These are phyloP conservation scores for Columbina picui DNA, from an alignment of 2,113 vertebrate species.

Conservation along the genomic window DNA sequence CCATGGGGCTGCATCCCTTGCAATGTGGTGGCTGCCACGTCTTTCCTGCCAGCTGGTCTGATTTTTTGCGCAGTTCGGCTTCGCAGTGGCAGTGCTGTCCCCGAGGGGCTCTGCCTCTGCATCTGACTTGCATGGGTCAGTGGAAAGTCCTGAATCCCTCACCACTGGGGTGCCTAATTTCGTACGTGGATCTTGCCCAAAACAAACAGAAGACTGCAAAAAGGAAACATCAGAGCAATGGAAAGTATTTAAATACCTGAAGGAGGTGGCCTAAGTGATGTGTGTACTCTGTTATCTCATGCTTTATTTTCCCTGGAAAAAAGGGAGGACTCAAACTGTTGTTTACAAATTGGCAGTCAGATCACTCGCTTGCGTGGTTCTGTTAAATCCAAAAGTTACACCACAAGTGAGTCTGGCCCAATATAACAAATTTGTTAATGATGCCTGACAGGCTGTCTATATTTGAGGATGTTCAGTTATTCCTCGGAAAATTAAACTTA, in stretches of 20 bases:
- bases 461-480: constrained; percentile 39
- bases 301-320: background rate
- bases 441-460: background rate
- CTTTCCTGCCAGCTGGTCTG: background rate
- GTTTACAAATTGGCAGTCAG: background rate
- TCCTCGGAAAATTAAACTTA: constrained; percentile 28
- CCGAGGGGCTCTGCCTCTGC: background rate
- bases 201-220: background rate
- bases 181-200: background rate
- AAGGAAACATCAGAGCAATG: background rate
- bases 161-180: background rate
- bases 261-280: background rate
- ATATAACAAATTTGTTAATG: constrained; percentile 15
- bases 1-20: background rate
- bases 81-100: background rate
- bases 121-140: background rate
- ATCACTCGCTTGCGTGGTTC: background rate
- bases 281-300: background rate
- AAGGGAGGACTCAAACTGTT: background rate
- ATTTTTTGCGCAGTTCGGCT: fast-evolving
- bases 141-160: background rate
- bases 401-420: background rate
- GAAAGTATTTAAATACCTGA: background rate
- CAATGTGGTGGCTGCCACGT: background rate
- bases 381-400: background rate